Conservation (phyloP, 2,113 vertebrate genomes). For the Diphyllodes magnificus region DNA sequence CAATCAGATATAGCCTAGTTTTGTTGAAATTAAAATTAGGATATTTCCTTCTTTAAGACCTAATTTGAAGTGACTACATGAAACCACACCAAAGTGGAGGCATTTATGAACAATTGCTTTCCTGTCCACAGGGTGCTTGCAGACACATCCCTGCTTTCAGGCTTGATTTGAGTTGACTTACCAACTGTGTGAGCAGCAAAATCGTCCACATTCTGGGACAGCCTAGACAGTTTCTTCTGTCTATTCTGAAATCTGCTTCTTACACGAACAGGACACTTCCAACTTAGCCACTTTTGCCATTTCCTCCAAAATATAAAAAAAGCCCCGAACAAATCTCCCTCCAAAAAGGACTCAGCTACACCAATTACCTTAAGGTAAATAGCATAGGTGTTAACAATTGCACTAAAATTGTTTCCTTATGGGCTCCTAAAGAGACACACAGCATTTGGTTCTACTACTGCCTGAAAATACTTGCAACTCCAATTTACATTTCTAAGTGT, state of each 20-base stretch:
- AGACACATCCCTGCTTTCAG: neutral
- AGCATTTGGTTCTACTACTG: neutral
- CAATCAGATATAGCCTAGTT: neutral
- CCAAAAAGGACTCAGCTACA: neutral
- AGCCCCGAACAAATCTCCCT: accelerated
- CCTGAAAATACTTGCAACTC: neutral
- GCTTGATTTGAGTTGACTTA: neutral
- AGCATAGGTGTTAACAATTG: neutral
- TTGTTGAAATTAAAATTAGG: neutral
- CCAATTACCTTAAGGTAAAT: neutral
- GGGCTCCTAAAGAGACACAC: neutral
- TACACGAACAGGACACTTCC: accelerated
- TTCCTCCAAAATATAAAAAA: neutral
- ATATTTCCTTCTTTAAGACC: neutral
- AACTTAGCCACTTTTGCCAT: neutral
- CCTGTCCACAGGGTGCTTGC: neutral
- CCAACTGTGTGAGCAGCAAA: neutral
- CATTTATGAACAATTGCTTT: neutral
- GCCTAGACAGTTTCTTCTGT: neutral
- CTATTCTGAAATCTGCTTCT: neutral
- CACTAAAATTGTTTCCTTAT: neutral
- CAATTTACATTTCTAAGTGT: neutral
- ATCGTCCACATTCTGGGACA: neutral
- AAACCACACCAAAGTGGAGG: neutral
- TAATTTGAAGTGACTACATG: neutral